Base-by-base conservation (phyloP, 2,113 vertebrate genomes). In the Archocentrus centrarchus region DNA sequence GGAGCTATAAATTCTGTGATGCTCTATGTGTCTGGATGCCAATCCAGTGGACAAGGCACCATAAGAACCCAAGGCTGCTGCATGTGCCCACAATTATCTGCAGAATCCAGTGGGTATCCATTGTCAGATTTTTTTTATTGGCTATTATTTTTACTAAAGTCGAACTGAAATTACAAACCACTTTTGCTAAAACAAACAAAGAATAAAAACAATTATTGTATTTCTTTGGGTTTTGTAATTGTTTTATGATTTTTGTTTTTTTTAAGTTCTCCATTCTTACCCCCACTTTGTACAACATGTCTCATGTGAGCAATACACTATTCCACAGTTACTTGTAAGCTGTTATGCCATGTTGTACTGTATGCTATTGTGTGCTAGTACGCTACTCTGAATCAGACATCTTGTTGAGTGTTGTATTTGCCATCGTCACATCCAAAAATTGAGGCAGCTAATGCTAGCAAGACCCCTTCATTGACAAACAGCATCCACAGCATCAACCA, bases 111-210 rank as follows among this genome's bases (percentile, higher is more conserved):
- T 55, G 4, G n/a, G 37, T 2, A 32, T 22, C 18, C 15, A 18
- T 17, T 4, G 18, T 53, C 35, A 39, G 7, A 59, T 58, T 75
- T 32, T 32, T 30, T 62, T 14, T 17, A 75, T 77, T 20, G 18
- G 20, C 20, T 55, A n/a, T 57, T 11, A 57, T 10, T 57, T 57
- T 58, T 24, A 22, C n/a, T 22, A 75, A 81, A 92, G 86, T 85
- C 57, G 5, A 90, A 90, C 82, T 85, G 84, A 90, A 86, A 84
- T 75, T 15, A 11, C 39, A 62, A 37, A 32, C 27, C 2, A 30
- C 7, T 62, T 62, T 58, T 62, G 17, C 27, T 59, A 6, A 53
- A 37, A 35, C 6, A 35, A 35, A n/a, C 11, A 39, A 27, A 37
- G 35, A 35, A 35, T 17, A 11, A 27, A 11, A 41, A 2, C 3